Evolutionary conservation across 2,888 invertebrate species (phyloP), one percentile per base, ranked within the genome.

Genomic region (Dromius quadrimaculatus): DNA sequence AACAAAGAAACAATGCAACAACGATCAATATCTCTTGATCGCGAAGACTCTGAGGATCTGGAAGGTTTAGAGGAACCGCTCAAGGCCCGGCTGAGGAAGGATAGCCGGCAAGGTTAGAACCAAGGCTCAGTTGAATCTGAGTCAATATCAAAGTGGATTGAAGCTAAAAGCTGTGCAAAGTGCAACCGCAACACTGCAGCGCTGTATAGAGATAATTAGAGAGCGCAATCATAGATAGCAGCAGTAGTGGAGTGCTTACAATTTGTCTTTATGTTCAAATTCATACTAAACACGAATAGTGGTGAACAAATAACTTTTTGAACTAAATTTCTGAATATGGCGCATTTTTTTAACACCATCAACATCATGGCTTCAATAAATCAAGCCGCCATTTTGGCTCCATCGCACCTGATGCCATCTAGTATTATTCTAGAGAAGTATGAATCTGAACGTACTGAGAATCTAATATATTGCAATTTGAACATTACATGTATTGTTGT

Each of bases 51-150:
- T 75, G 88, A 88, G 78, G 86, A 86, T 75, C 83, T 87, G 78
- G 87, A 88, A 79, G 87, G 88, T 77, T 85, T 89, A 80, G 89
- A 89, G 81, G 89, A 89, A 82, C 89, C 89, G 75, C 84, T 89
- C 77, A 87, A 85, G 81, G 85, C 86, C 72, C 86, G 85, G 84
- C 85, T 85, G 79, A 85, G 87, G 80, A 85, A 87, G 81, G 88
- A 88, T 79, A 87, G 86, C 81, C 87, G 87, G 80, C 87, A 87
- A 88, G 89, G 89, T 89, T 54, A 54, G 50, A 88, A 76, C 50
- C 15, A 19, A 36, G 13, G 62, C 17, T 45, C 13, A 43, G 6
- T 32, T 41, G 22, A 38, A 11, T 47, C 47, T 6, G 36, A 36
- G 2, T 36, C 41, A 36, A 11, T n/a, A 22, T 22, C 50, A 47